Evolutionary conservation across 2,797 vertebrate genomes (phyloP).

Genomic region (Momotus momota): DNA sequence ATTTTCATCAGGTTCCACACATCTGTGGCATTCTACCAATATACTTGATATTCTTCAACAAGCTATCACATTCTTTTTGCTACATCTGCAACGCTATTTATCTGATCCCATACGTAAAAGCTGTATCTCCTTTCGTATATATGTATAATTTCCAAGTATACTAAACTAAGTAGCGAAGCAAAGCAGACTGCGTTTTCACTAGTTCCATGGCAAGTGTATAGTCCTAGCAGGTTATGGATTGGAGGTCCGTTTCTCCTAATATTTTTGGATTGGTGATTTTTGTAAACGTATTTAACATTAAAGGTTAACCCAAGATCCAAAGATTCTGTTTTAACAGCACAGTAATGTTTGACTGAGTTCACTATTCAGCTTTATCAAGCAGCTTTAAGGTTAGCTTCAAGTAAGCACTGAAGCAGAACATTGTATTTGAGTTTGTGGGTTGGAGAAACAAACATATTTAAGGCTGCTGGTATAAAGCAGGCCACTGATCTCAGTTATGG

Average conservation of each 20-base stretch:
- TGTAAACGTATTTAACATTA: neutral
- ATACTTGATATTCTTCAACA: neutral
- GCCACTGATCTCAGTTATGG: neutral
- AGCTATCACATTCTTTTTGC: neutral
- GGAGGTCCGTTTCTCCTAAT: neutral
- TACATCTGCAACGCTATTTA: neutral
- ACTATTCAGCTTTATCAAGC: neutral
- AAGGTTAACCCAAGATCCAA: neutral
- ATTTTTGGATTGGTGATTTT: conserved; percentile 12
- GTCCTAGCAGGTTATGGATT: neutral
- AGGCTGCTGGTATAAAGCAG: neutral
- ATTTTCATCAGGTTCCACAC: neutral
- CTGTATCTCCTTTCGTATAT: neutral
- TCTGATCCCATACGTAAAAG: neutral
- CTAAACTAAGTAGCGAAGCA: neutral
- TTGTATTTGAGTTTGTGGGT: neutral
- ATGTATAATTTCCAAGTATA: neutral
- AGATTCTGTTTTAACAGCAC: neutral
- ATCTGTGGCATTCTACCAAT: neutral
- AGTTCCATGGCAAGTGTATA: neutral
- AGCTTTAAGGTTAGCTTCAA: neutral
- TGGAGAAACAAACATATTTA: neutral
- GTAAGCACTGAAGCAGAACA: neutral
- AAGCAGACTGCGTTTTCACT: neutral
- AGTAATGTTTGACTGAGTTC: neutral